Base-by-base conservation (phyloP, 2,113 vertebrate genomes). In the Festucalex cinctus region DNA sequence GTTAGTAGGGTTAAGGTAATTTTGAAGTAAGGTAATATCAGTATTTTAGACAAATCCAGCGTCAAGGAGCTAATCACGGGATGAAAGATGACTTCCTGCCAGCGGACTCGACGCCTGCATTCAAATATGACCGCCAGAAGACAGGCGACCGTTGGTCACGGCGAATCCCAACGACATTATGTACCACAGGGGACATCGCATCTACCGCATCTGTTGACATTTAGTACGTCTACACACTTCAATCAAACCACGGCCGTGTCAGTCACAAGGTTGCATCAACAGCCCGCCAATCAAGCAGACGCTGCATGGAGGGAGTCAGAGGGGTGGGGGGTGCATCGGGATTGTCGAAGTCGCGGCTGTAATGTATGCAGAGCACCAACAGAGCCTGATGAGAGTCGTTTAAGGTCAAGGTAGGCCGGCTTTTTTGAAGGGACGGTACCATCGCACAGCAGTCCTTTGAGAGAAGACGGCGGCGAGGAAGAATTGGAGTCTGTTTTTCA, bases 191-290 rank as follows among this genome's bases (percentile, higher is more conserved):
- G 46, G 37, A 24, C 14, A 19, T 39, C 60, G n/a, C 66, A 39
- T 28, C 49, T n/a, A n/a, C n/a, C n/a, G 22, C 14, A 58, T 24
- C 56, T 67, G 41, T 57, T 26, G 4, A 37, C 32, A 60, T 36
- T 60, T 35, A 1, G 57, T 16, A 0, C n/a, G 66, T 32, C 71
- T 49, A 32, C 14, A 68, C 49, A 24, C 9, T 69, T 78, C 71
- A 77, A 77, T 84, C 79, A 74, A 83, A 76, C 72, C 61, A 59
- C 28, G 39, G 56, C 68, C 20, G 73, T 79, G 80, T 83, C 82
- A 75, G 69, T 71, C 43, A 35, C 70, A 36, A 68, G 59, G 56
- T 66, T 53, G 62, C 69, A 0, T 49, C 19, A 65, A 58, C 71
- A 63, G 73, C 65, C 60, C 5, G 69, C 63, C 73, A 71, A 72